These are phyloP conservation scores for Podarcis siculus DNA, from an alignment of 2,797 vertebrate species.

Conservation along the genomic window DNA sequence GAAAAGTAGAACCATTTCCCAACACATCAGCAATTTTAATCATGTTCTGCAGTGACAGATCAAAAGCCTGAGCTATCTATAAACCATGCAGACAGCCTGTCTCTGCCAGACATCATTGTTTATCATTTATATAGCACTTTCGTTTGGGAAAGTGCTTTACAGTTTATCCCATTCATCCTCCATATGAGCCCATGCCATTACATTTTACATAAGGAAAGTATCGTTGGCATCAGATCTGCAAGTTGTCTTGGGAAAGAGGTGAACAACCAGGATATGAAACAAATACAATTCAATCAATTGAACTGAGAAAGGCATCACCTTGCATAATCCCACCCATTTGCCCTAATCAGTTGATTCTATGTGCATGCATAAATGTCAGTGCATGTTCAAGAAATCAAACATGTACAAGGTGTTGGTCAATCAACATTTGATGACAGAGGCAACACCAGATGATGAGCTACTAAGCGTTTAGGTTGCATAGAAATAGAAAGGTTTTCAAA, in stretches of 20 bases:
- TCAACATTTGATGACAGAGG: neutral
- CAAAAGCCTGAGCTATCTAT: neutral
- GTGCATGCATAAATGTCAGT: no score
- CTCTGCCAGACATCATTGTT: neutral
- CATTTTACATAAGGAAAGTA: neutral
- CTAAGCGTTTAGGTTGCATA: neutral
- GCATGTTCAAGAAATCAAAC: neutral
- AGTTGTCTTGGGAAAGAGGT: neutral
- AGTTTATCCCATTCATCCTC: neutral
- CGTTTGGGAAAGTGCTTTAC: neutral
- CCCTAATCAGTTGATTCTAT: neutral
- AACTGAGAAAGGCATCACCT: neutral
- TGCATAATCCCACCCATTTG: neutral
- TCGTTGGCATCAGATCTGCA: neutral
- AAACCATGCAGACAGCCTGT: neutral
- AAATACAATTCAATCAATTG: neutral
- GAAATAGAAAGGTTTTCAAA: neutral
- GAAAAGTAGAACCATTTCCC: conserved; percentile 42
- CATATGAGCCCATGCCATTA: neutral
- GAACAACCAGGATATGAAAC: neutral
- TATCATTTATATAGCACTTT: conserved; percentile 3
- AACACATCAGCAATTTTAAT: conserved; percentile 42
- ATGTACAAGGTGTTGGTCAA: neutral
- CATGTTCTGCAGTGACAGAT: conserved; percentile 6
- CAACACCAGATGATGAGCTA: neutral